A percentile compares a stretch with the other conserved stretches of the same genome.
Evolutionary conservation across 2,797 vertebrate genomes (phyloP).

Genomic region (Chaetophractus vellerosus): DNA sequence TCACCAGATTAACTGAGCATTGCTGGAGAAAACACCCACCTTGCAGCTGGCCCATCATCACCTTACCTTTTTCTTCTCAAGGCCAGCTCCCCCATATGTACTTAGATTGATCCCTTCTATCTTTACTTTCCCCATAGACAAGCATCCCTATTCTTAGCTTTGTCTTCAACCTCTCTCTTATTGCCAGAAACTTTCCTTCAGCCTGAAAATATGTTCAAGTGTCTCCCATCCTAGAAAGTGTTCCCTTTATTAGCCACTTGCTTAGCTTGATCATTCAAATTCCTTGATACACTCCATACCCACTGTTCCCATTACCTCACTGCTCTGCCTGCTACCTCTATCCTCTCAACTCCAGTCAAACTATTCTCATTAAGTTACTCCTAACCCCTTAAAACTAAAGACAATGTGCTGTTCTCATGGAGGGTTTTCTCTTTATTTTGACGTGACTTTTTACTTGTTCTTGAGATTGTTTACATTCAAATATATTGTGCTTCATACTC

Average conservation of each 20-base stretch:
- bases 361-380: not conserved
- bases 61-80: not conserved
- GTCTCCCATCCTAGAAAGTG: not conserved
- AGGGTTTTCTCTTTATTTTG: not conserved
- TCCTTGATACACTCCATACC: not conserved
- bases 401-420: not conserved
- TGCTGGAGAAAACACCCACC: not conserved
- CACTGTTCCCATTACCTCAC: not conserved
- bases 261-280: not conserved
- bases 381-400: not conserved
- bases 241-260: not conserved
- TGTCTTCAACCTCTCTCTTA: not conserved
- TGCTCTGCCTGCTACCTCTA: not conserved
- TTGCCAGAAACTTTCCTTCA: not conserved
- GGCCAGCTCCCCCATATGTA: not conserved
- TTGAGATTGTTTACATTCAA: slow-evolving; percentile 44
- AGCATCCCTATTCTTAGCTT: not conserved
- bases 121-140: not conserved
- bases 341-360: not conserved
- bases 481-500: not conserved
- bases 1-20: not conserved
- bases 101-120: not conserved
- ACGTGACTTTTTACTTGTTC: slow-evolving; percentile 2
- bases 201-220: not conserved
- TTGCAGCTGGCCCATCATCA: not conserved